phyloP scores from a whole-genome alignment of 2,888 invertebrate genomes.

The Cancer borealis region DNA sequence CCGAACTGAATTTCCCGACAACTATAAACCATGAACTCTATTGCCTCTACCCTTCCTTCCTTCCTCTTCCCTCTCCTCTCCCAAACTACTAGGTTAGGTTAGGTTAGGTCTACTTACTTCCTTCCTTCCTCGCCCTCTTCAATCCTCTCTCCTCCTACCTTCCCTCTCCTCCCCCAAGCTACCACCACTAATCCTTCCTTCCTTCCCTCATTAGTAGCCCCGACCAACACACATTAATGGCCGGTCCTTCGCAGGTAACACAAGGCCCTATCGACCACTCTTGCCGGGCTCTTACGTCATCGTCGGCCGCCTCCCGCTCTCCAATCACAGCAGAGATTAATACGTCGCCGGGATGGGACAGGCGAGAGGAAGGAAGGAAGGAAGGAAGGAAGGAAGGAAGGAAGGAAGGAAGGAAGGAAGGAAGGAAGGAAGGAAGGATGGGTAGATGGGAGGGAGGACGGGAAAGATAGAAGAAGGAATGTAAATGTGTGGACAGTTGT shows the following conservation, averaged over 20 bases:
- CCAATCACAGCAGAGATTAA: slow-evolving; percentile 9
- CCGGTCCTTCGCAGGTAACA: neutral
- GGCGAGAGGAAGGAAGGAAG: neutral
- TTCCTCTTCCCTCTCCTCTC: neutral
- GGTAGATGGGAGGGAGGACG: neutral
- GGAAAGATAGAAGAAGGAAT: neutral
- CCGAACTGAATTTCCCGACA: neutral
- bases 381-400: neutral
- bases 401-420: neutral
- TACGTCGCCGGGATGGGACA: neutral
- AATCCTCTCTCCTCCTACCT: neutral
- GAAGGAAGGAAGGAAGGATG: neutral
- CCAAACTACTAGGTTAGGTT: no score
- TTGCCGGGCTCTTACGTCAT: neutral
- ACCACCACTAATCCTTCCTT: neutral
- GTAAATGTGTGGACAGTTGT: no score
- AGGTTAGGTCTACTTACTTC: neutral
- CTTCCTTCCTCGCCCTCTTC: neutral
- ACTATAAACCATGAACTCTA: neutral
- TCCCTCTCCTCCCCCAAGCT: neutral
- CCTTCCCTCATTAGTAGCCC: neutral
- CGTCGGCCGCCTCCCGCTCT: neutral
- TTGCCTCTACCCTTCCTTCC: neutral
- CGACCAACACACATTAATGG: neutral
- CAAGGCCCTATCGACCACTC: no score